phyloP scores from a whole-genome alignment of 2,113 vertebrate genomes.

The Ceyx melanurus region DNA sequence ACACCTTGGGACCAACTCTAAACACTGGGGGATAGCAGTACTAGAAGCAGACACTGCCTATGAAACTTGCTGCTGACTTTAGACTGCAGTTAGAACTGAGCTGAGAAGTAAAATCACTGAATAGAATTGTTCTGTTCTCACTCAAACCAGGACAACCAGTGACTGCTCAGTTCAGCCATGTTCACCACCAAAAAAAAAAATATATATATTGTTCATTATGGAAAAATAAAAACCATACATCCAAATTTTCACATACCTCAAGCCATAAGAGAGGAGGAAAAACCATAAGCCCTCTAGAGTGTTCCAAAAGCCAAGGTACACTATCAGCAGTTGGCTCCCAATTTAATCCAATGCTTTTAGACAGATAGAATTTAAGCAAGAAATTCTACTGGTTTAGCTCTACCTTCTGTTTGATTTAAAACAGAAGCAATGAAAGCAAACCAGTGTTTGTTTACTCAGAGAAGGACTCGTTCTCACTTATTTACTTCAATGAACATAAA shows the following conservation, averaged over 20 bases:
- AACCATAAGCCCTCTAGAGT: neutral
- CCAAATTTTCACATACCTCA: neutral
- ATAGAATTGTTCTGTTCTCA: no score
- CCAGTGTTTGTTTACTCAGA: neutral
- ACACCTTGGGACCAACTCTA: no score
- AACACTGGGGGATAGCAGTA: no score
- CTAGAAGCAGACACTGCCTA: no score
- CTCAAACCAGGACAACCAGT: neutral
- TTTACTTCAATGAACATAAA: neutral
- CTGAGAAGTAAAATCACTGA: no score
- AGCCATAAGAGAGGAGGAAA: neutral
- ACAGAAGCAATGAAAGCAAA: neutral
- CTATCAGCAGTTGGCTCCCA: neutral
- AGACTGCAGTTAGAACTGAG: no score
- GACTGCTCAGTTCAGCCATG: neutral
- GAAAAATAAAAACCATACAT: neutral
- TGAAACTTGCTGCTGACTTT: no score
- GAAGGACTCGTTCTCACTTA: neutral
- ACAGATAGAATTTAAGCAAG: neutral
- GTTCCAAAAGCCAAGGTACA: neutral
- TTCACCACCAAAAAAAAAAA: neutral
- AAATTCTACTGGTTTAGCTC: neutral
- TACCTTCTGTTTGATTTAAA: neutral
- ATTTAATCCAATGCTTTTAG: neutral
- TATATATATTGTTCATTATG: neutral